Evolutionary conservation across 1,140 invertebrate genomes (phyloP).

Genomic region (Propsilocerus akamusi): DNA sequence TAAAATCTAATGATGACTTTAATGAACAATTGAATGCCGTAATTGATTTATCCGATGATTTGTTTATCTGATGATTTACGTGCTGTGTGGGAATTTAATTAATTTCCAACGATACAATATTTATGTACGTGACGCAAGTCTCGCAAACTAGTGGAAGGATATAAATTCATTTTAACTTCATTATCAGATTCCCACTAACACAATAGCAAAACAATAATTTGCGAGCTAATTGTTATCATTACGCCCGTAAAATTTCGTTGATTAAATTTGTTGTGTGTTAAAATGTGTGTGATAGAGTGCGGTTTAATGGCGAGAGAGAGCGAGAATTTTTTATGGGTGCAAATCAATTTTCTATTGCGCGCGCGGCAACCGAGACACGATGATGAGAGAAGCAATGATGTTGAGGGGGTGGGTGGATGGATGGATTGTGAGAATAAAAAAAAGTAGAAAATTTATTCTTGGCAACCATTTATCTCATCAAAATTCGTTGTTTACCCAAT

Average conservation of each 20-base stretch:
- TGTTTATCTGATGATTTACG: no score
- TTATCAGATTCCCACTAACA: background rate
- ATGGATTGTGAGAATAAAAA: background rate
- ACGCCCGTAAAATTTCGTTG: background rate
- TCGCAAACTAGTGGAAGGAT: background rate
- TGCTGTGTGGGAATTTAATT: conserved; percentile 3
- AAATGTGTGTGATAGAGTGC: background rate
- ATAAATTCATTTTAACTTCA: conserved; percentile 4
- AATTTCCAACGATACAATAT: background rate
- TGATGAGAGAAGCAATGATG: background rate
- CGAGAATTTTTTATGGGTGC: no score
- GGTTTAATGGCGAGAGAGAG: no score
- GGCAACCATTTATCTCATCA: conserved; percentile 1
- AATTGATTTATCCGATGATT: no score
- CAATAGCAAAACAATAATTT: background rate
- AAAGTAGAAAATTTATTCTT: no score
- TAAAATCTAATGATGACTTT: no score
- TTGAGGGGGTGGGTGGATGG: background rate
- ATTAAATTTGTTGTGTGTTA: conserved; percentile 1
- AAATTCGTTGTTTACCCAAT: background rate
- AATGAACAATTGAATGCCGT: no score
- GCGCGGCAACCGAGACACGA: background rate
- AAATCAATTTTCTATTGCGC: background rate
- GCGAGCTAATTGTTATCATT: conserved; percentile 4
- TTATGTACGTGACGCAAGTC: background rate